Conservation (phyloP, 2,888 invertebrate genomes). For the Cataglyphis rosenhaueri region DNA sequence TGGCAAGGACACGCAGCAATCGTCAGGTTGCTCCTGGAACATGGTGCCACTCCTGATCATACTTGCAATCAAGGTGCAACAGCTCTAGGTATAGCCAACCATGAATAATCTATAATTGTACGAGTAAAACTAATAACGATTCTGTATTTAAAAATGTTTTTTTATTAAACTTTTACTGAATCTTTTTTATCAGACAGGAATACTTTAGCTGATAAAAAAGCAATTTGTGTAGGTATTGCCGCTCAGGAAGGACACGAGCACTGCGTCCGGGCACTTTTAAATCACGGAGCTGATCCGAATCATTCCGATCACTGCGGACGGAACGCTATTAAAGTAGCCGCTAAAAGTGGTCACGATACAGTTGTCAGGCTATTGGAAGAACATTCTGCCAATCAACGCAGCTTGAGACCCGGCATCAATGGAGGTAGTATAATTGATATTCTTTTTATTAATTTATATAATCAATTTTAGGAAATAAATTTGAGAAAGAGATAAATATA, state of each 20-base stretch:
- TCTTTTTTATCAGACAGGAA: not conserved
- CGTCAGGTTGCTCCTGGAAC: slow-evolving; percentile 92
- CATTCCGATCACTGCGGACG: slow-evolving; percentile 95
- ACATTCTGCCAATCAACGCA: slow-evolving; percentile 84
- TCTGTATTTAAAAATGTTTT: not conserved
- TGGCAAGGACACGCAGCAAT: slow-evolving; percentile 97
- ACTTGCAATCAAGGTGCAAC: slow-evolving; percentile 98
- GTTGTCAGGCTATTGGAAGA: slow-evolving; percentile 93
- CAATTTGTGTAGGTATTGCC: slow-evolving; percentile 90
- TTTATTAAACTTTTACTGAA: not conserved
- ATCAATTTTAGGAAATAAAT: not conserved
- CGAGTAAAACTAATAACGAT: slow-evolving; percentile 81
- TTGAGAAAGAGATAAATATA: not conserved
- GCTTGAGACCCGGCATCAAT: slow-evolving; percentile 81
- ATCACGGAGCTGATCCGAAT: slow-evolving; percentile 94
- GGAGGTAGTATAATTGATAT: slow-evolving; percentile 76
- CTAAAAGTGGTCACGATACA: slow-evolving; percentile 95
- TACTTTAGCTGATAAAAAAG: not conserved
- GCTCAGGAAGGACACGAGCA: slow-evolving; percentile 98
- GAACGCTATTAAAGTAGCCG: slow-evolving; percentile 95
- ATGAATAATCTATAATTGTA: not conserved
- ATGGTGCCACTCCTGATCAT: slow-evolving; percentile 94
- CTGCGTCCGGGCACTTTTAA: slow-evolving; percentile 93
- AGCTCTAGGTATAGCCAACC: slow-evolving; percentile 89
- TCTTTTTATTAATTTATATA: not conserved